phyloP scores from a whole-genome alignment of 2,888 invertebrate species.

The Ectobius pallidus region DNA sequence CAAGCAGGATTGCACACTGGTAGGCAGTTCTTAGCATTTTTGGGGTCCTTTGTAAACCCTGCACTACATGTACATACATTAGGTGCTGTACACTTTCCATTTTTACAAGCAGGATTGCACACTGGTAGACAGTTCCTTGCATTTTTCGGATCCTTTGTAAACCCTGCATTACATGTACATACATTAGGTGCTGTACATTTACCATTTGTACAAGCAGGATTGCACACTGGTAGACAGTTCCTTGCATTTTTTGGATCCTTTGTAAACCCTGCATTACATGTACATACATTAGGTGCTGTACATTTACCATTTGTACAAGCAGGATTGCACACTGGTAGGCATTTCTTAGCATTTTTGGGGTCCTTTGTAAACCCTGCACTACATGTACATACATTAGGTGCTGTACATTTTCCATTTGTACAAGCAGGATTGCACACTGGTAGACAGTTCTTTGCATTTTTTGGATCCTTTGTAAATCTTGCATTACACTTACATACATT shows the following conservation, averaged over 20 bases:
- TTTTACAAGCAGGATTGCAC: not conserved
- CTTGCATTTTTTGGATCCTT: not conserved
- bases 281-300: not conserved
- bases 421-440: not conserved
- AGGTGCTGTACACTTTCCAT: conserved; percentile 35
- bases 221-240: not conserved
- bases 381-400: conserved; percentile 5
- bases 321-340: not conserved
- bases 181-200: conserved; percentile 41
- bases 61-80: conserved; percentile 39
- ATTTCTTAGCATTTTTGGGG: not conserved
- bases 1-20: not conserved
- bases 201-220: conserved; percentile 4
- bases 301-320: not conserved
- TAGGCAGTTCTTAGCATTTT: not conserved
- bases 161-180: not conserved
- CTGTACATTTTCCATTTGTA: not conserved
- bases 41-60: conserved; percentile 41
- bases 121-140: not conserved
- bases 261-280: not conserved
- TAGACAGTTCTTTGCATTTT: not conserved
- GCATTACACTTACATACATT: not conserved
- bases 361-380: not conserved
- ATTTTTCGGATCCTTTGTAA: not conserved
- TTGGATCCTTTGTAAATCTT: not conserved